Evolutionary conservation across 2,797 vertebrate species (phyloP).

Genomic region (Cryptoblepharus egeriae): DNA sequence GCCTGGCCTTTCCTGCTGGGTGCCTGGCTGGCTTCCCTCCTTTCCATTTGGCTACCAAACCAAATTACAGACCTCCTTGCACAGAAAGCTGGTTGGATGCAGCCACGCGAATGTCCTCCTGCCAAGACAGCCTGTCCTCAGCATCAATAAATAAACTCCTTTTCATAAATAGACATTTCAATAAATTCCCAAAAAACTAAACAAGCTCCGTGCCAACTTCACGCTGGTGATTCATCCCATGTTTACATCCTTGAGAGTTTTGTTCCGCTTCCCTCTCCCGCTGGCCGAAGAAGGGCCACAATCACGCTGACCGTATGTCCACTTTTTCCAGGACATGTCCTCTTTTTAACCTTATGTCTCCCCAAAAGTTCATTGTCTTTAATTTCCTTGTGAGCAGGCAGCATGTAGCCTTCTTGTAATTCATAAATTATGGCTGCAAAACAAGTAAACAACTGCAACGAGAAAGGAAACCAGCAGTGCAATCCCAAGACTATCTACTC

Average conservation of each 20-base stretch:
- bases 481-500: no score
- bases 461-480: no score
- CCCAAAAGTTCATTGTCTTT: no score
- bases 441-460: no score
- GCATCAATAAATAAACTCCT: neutral
- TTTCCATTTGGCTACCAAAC: neutral
- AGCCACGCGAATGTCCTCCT: neutral
- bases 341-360: no score
- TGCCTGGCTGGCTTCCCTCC: neutral
- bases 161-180: slow-evolving; percentile 14
- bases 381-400: no score
- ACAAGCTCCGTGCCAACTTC: neutral
- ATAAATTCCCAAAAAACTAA: slow-evolving; percentile 13
- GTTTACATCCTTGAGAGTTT: slow-evolving; percentile 7
- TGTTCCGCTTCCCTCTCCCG: neutral
- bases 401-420: no score
- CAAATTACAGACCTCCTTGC: neutral
- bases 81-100: neutral
- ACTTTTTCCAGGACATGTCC: no score
- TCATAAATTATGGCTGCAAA: no score
- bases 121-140: neutral
- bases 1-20: no score
- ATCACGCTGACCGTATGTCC: no score
- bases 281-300: neutral
- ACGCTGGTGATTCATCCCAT: neutral